These are phyloP conservation scores for Tokudaia muenninki DNA, from an alignment of 2,797 vertebrate genomes.

Conservation along the genomic window DNA sequence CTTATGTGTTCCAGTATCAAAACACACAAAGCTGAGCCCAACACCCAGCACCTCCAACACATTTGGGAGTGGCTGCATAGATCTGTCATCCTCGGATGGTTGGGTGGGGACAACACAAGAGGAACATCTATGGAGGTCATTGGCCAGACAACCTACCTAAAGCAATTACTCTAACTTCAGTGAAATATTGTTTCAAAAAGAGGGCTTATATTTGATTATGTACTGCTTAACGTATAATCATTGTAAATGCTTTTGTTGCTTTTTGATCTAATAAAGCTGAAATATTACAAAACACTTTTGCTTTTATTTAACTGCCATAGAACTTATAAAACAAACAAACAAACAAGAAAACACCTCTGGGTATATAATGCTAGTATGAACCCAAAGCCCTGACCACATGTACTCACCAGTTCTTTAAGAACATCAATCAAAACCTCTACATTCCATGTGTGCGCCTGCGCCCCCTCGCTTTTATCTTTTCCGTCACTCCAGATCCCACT, in stretches of 20 bases:
- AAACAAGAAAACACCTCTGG: background rate
- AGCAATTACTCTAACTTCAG: background rate
- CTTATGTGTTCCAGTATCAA: background rate
- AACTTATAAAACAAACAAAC: background rate
- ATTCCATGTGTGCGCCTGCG: constrained; percentile 98
- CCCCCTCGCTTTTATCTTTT: constrained; percentile 98
- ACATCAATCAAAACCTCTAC: constrained; percentile 99
- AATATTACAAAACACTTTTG: background rate
- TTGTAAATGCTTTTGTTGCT: background rate
- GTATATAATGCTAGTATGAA: background rate
- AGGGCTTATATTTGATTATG: background rate
- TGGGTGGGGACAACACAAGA: background rate
- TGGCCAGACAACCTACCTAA: background rate
- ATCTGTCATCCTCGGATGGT: background rate
- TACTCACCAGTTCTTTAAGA: constrained; percentile 98
- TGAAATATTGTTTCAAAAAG: background rate
- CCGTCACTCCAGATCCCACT: constrained; percentile 99
- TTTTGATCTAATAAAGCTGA: background rate
- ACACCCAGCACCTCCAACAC: background rate
- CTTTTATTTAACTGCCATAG: background rate
- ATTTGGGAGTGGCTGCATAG: background rate
- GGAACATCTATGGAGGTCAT: background rate
- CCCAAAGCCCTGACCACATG: constrained; percentile 2
- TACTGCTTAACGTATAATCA: background rate
- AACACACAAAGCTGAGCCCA: background rate